Evolutionary conservation across 1,140 invertebrate genomes (phyloP), one percentile per base, ranked within the genome.

Genomic region (Pseudomyrmex sp.): DNA sequence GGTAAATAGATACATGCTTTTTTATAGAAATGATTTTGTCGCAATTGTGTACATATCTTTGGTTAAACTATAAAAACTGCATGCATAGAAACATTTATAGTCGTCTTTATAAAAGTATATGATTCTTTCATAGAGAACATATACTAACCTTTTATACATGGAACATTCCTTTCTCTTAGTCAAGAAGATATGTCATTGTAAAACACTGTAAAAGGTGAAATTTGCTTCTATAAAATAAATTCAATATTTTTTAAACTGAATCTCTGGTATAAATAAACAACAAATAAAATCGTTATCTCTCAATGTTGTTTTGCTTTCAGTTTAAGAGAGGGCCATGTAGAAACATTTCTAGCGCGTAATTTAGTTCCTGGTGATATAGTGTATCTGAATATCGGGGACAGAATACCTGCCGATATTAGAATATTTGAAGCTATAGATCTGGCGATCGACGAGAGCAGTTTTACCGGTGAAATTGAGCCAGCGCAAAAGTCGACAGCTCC

Each of bases 351-450:
- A 46, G 99, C 99, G 0, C 95, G 98, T 73, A 98, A 99, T 92
- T 95, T 99, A 65, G 99, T 99, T 12, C 99, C 99, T n/a, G 99
- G 99, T 10, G 99, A 99, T 94, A 95, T 99, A 84, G 97, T 99
- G 0, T 95, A 97, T 90, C 95, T 99, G 20, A 98, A 97, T 92
- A 97, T 99, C 44, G 99, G 99, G 15, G 99, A 99, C 93, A 95
- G 98, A 87, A 98, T 99, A 59, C 99, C 99, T 20, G 99, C 99
- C 0, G 99, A 99, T 95, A 94, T 99, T 4, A 95, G 99, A 56
- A 95, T 99, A 48, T 98, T 98, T 93, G 98, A 99, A 90, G 96
- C 97, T 0, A 96, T 97, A 44, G 98, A 99, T 95, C 95, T 99
- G 65, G 96, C 97, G 2, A 97, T 99, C 54, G 99, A 99, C 94